Evolutionary conservation across 2,797 vertebrate species (phyloP).

Genomic region (Centropyge bicolor): DNA sequence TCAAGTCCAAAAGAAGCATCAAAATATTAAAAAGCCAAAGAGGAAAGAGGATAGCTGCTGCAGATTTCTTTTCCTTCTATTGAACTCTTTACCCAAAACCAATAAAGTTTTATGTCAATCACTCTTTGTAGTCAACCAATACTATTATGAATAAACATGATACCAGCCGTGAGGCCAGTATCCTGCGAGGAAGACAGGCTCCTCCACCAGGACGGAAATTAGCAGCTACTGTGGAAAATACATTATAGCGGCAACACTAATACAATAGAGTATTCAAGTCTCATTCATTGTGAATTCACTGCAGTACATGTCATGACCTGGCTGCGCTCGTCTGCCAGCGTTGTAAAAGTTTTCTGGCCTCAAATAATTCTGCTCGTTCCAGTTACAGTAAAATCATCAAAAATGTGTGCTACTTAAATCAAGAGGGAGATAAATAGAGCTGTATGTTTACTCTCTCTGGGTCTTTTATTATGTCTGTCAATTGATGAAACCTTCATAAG

Average conservation of each 20-base stretch:
- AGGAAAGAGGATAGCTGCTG: slow-evolving; percentile 22
- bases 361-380: slow-evolving; percentile 41
- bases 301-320: slow-evolving; percentile 45
- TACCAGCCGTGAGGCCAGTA: slow-evolving; percentile 29
- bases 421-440: background rate
- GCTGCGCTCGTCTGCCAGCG: slow-evolving; percentile 37
- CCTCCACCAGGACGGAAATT: slow-evolving; percentile 30
- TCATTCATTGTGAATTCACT: slow-evolving; percentile 48
- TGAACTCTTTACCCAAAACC: background rate
- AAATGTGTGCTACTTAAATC: slow-evolving; percentile 18
- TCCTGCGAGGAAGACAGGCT: slow-evolving; percentile 55
- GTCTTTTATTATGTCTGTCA: background rate
- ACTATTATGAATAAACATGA: slow-evolving; percentile 54
- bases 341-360: slow-evolving; percentile 56
- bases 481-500: background rate
- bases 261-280: slow-evolving; percentile 70
- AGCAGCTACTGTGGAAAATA: slow-evolving; percentile 71
- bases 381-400: slow-evolving; percentile 23
- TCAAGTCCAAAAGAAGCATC: slow-evolving; percentile 17
- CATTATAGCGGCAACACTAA: slow-evolving; percentile 54
- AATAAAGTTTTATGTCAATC: slow-evolving; percentile 28
- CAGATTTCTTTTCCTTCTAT: slow-evolving; percentile 12
- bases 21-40: slow-evolving; percentile 20
- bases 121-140: slow-evolving; percentile 30
- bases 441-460: background rate